Base-by-base conservation (phyloP, 2,888 invertebrate species). In the Koerneria pararmatus region DNA sequence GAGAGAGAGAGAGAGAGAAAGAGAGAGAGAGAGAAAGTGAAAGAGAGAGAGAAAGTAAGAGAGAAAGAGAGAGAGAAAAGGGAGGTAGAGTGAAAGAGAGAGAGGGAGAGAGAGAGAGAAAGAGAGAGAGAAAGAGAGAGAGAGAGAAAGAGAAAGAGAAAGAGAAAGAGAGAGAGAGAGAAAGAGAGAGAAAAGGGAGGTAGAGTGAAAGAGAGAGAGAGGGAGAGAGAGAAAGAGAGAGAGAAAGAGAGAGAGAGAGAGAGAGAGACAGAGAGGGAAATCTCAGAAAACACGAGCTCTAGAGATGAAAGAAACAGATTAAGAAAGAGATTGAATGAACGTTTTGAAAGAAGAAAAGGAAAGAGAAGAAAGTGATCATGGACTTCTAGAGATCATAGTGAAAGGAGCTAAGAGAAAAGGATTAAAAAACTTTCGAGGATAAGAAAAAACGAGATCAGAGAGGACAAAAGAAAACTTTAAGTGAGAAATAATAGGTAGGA, bases 61-160 rank as follows among this genome's bases (percentile, higher is more conserved):
- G 62, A 32, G 37, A 49, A 27, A 46, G 35, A 8, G 35, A 59
- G 31, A 51, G 46, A 35, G 59, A 59, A n/a, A 49, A 19, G 59
- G 60, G 65, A 68, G 32, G 41, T 53, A 35, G 65, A 65, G 66
- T n/a, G n/a, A n/a, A n/a, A n/a, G n/a, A n/a, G n/a, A n/a, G n/a
- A n/a, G n/a, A 63, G 57, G 65, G 58, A 68, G 63, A 63, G 60
- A 57, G 4, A 66, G 22, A 65, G 31, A 46, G 29, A 65, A 54
- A 53, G 29, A 32, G 46, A 41, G 29, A 34, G 57, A 32, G 64
- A 46, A 51, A 54, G 60, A 41, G 56, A 46, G 46, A 57, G 37
- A 54, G 37, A 59, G 46, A 34, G 64, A 41, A 34, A 53, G 62
- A 32, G 34, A 31, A 49, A 63, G 48, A 54, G 53, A 27, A 46